These are phyloP conservation scores for Melanotaenia duboulayi DNA, from an alignment of 2,113 vertebrate species.

Conservation along the genomic window DNA sequence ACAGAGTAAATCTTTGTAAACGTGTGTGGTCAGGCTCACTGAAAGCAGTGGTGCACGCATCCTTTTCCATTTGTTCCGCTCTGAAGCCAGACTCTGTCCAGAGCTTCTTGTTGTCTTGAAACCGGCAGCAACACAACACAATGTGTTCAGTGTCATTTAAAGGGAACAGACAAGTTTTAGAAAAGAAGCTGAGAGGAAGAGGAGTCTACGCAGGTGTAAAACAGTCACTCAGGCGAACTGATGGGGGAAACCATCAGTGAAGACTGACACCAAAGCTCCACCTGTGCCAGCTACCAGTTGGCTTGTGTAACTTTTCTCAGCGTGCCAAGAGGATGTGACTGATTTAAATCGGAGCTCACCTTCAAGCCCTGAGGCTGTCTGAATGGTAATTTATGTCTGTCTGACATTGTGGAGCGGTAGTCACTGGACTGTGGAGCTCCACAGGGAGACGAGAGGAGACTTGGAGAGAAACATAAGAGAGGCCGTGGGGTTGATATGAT, in stretches of 20 bases:
- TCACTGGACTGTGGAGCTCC: constrained; percentile 55
- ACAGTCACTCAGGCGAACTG: constrained; percentile 10
- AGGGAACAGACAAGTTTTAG: constrained; percentile 10
- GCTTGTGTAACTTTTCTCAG: constrained; percentile 36
- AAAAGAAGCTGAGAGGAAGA: background rate
- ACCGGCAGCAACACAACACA: constrained; percentile 4
- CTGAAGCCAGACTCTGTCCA: background rate
- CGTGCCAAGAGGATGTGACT: constrained; percentile 41
- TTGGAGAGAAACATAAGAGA: constrained; percentile 21
- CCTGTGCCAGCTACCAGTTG: constrained; percentile 14
- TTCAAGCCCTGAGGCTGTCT: constrained; percentile 49
- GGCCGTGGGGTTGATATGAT: constrained; percentile 19
- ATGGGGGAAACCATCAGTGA: constrained; percentile 13
- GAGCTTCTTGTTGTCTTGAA: constrained; percentile 10
- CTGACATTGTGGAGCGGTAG: constrained; percentile 68
- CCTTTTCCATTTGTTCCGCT: background rate
- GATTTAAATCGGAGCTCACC: constrained; percentile 49
- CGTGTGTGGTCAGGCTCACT: background rate
- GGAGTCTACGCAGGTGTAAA: constrained; percentile 7
- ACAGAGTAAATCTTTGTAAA: constrained; percentile 5
- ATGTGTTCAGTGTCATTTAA: constrained; percentile 16
- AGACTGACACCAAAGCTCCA: constrained; percentile 42
- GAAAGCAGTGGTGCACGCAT: background rate
- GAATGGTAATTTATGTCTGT: constrained; percentile 77
- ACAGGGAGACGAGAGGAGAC: constrained; percentile 23